These are phyloP conservation scores for Shinisaurus crocodilurus DNA, from an alignment of 2,113 vertebrate species.

Conservation along the genomic window DNA sequence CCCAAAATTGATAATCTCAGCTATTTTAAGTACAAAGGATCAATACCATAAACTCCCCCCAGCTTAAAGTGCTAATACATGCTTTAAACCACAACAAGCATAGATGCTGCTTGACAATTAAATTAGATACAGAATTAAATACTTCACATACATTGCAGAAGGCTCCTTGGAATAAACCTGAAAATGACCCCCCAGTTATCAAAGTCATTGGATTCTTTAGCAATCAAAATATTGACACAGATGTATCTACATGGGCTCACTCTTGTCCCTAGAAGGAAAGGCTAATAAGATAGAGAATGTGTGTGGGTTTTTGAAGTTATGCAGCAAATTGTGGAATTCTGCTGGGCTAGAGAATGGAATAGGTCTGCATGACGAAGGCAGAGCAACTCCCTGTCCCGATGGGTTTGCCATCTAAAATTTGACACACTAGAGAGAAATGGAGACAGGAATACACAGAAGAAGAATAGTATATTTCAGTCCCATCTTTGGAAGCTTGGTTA, in stretches of 20 bases:
- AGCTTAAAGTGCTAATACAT: constrained; percentile 63
- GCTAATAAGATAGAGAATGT: not conserved
- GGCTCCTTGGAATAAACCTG: constrained; percentile 57
- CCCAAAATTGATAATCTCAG: constrained; percentile 59
- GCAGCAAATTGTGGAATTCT: not conserved
- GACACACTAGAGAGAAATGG: too few species aligned
- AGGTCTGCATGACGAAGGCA: not conserved
- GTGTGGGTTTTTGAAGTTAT: not conserved
- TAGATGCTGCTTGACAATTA: constrained; percentile 52
- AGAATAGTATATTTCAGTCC: too few species aligned
- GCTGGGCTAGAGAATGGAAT: too few species aligned
- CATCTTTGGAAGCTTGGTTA: too few species aligned
- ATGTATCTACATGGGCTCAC: not conserved
- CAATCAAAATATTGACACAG: constrained; percentile 45
- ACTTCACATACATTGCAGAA: constrained; percentile 42
- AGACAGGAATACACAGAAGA: too few species aligned
- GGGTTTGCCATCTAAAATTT: too few species aligned
- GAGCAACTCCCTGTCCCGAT: too few species aligned
- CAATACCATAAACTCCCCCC: constrained; percentile 47
- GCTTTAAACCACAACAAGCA: constrained; percentile 52
- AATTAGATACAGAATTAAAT: constrained; percentile 66
- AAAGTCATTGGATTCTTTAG: constrained; percentile 43
- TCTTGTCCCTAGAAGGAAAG: not conserved
- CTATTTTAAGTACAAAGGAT: constrained; percentile 52
- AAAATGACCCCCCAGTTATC: constrained; percentile 53